Evolutionary conservation across 1,140 invertebrate genomes (phyloP).

Genomic region (Lycorma delicatula): DNA sequence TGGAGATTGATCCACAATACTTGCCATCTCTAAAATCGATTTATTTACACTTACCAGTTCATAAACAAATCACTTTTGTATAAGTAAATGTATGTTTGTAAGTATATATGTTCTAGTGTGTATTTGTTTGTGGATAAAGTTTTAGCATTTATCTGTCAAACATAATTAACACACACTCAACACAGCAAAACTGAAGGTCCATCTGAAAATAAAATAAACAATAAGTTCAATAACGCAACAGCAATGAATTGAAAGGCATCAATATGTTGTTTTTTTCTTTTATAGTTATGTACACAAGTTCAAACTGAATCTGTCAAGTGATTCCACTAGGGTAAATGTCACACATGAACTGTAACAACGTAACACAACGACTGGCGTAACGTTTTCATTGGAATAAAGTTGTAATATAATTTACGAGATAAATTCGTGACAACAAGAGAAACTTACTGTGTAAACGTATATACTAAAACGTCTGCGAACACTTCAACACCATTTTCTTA

Average conservation of each 20-base stretch:
- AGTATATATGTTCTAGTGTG: not conserved
- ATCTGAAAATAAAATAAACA: no score
- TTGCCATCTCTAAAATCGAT: conserved; percentile 23
- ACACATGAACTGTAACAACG: not conserved
- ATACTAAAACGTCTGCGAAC: not conserved
- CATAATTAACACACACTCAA: not conserved
- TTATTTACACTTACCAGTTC: not conserved
- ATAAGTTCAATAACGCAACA: no score
- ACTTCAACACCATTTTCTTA: conserved; percentile 2
- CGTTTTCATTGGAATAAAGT: not conserved
- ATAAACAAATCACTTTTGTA: not conserved
- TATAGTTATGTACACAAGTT: no score
- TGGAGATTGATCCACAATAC: conserved; percentile 31
- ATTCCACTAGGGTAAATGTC: not conserved
- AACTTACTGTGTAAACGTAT: not conserved
- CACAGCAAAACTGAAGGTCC: not conserved
- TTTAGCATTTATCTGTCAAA: not conserved
- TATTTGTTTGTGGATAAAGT: not conserved
- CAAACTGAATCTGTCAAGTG: not conserved
- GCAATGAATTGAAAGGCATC: no score
- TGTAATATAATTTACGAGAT: not conserved
- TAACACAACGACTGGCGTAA: conserved; percentile 1
- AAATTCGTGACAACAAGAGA: not conserved
- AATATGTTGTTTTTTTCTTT: no score
- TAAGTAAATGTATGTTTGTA: not conserved